phyloP scores from a whole-genome alignment of 2,113 vertebrate species.

The Willisornis vidua region DNA sequence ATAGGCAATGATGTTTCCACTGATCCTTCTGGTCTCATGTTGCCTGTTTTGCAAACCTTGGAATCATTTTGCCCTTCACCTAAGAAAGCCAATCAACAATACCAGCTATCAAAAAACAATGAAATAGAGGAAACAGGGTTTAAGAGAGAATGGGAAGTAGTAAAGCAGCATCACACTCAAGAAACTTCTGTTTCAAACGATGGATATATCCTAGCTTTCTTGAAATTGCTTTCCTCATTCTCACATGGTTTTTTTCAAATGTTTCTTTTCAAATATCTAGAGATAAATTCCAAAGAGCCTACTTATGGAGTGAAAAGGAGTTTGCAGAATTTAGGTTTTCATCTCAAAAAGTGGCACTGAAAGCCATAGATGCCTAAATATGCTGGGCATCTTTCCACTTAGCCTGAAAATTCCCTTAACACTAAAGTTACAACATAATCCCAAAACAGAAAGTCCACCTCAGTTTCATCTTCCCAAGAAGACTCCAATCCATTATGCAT shows the following conservation, averaged over 20 bases:
- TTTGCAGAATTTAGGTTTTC: not conserved
- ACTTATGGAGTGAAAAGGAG: not conserved
- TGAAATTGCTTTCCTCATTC: not conserved
- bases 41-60: not conserved
- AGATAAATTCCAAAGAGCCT: not conserved
- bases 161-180: not conserved
- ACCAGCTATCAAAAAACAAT: not conserved
- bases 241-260: not conserved
- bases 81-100: not conserved
- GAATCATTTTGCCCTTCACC: conserved; percentile 18
- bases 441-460: not conserved
- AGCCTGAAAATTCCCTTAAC: not conserved
- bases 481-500: not conserved
- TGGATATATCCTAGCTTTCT: not conserved
- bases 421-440: not conserved
- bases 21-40: not conserved
- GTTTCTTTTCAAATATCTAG: not conserved
- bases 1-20: conserved; percentile 77
- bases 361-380: not conserved
- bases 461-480: not conserved
- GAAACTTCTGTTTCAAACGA: not conserved
- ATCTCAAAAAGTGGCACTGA: not conserved
- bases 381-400: not conserved
- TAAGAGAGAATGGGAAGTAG: not conserved
- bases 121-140: not conserved